Percentiles rank a stretch among this genome's conserved stretches.
These are phyloP conservation scores for Pelodytes ibericus DNA, from an alignment of 2,797 vertebrate genomes.

Conservation along the genomic window DNA sequence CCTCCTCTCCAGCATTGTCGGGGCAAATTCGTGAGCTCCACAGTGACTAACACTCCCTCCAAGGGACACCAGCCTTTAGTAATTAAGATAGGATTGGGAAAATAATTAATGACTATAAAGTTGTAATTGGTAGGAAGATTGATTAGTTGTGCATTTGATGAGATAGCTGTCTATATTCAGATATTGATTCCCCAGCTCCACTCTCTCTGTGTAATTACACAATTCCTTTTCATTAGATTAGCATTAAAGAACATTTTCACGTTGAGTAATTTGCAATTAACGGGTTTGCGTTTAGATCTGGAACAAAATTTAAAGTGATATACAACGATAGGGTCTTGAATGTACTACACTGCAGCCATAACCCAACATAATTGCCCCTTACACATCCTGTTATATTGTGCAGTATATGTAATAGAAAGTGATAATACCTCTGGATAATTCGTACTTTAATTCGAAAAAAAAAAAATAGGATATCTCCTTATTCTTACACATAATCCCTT, in stretches of 20 bases:
- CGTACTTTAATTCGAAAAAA: too few species aligned
- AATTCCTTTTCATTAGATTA: conserved; percentile 58
- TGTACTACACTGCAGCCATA: background rate
- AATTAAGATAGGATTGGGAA: conserved; percentile 56
- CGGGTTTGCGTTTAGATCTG: conserved; percentile 40
- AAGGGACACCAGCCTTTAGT: conserved; percentile 48
- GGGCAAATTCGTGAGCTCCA: conserved; percentile 33
- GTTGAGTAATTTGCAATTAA: conserved; percentile 57
- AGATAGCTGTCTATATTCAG: conserved; percentile 57
- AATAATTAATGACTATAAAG: conserved; percentile 58
- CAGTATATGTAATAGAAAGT: too few species aligned
- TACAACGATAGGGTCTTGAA: background rate
- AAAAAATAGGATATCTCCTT: too few species aligned
- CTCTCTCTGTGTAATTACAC: conserved; percentile 52
- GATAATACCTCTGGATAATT: too few species aligned
- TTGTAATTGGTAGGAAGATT: conserved; percentile 57
- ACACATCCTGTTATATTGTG: background rate
- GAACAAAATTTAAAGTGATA: conserved; percentile 43
- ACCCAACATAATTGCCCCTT: background rate
- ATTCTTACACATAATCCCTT: too few species aligned
- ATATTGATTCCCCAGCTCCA: conserved; percentile 49
- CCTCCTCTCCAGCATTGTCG: conserved; percentile 33
- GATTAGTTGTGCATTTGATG: conserved; percentile 56
- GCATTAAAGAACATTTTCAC: conserved; percentile 57
- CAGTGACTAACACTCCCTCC: conserved; percentile 47